Conservation (phyloP, 2,888 invertebrate species). For the Erannis defoliaria region DNA sequence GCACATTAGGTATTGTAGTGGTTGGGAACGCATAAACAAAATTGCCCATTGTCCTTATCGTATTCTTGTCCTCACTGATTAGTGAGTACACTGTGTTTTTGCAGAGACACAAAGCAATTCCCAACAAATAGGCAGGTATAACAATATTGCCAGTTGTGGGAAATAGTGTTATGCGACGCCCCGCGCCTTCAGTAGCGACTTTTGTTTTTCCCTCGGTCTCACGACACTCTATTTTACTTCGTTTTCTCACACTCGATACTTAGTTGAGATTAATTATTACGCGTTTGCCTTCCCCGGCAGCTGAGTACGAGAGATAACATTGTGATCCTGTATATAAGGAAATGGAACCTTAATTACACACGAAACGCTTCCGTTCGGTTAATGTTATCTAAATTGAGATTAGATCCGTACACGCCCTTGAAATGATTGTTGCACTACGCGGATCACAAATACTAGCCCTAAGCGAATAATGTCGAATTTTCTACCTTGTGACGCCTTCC, state of each 20-base stretch:
- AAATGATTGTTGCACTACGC: slow-evolving; percentile 26
- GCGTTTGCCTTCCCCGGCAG: slow-evolving; percentile 57
- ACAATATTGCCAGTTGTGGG: slow-evolving; percentile 68
- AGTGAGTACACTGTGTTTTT: slow-evolving; percentile 73
- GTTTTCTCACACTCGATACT: slow-evolving; percentile 75
- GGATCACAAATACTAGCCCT: neutral
- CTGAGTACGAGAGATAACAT: slow-evolving; percentile 55
- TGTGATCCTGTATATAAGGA: slow-evolving; percentile 58
- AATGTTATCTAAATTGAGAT: slow-evolving; percentile 35
- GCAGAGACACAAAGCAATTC: slow-evolving; percentile 75
- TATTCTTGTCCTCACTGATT: slow-evolving; percentile 73
- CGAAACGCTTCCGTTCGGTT: slow-evolving; percentile 49
- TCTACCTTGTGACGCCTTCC: too few relatives aligned
- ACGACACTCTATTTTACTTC: slow-evolving; percentile 69
- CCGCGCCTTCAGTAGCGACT: slow-evolving; percentile 56
- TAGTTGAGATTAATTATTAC: slow-evolving; percentile 70
- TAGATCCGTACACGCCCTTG: slow-evolving; percentile 26
- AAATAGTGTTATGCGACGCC: slow-evolving; percentile 66
- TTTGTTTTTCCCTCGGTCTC: slow-evolving; percentile 72
- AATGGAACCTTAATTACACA: slow-evolving; percentile 51
- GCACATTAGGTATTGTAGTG: slow-evolving; percentile 59
- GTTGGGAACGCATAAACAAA: slow-evolving; percentile 67
- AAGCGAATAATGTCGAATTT: too few relatives aligned
- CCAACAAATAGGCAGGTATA: slow-evolving; percentile 59
- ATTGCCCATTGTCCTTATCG: slow-evolving; percentile 75